Conservation (phyloP, 2,888 invertebrate genomes). For the Scaeva pyrastri region DNA sequence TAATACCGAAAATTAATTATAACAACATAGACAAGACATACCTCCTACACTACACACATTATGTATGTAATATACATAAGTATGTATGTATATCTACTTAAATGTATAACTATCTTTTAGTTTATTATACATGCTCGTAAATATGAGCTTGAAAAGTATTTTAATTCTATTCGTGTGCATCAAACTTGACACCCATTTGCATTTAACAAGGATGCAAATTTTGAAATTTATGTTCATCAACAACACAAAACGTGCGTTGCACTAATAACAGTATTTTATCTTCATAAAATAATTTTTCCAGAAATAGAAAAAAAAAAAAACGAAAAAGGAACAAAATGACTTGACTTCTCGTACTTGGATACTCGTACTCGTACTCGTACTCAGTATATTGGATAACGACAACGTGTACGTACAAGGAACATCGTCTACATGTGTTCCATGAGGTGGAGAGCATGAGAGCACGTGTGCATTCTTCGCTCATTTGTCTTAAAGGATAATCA, state of each 20-base stretch:
- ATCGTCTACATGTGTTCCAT: background rate
- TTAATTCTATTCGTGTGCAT: slow-evolving; percentile 17
- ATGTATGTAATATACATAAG: too few species aligned
- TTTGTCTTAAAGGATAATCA: slow-evolving; percentile 74
- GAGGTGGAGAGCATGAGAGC: slow-evolving; percentile 8
- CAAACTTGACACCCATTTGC: slow-evolving; percentile 66
- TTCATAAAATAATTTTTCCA: slow-evolving; percentile 63
- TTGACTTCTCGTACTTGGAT: slow-evolving; percentile 29
- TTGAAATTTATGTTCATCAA: slow-evolving; percentile 29
- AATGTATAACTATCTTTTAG: too few species aligned
- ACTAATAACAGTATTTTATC: slow-evolving; percentile 72
- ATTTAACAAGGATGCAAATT: slow-evolving; percentile 65
- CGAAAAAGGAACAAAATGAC: slow-evolving; percentile 13
- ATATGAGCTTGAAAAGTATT: slow-evolving; percentile 4
- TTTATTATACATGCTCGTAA: background rate
- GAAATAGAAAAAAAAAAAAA: background rate
- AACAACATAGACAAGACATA: too few species aligned
- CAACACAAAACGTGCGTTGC: slow-evolving; percentile 63
- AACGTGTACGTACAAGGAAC: background rate
- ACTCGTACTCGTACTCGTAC: background rate
- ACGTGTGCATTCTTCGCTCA: slow-evolving; percentile 66
- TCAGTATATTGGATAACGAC: slow-evolving; percentile 3
- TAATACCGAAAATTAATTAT: too few species aligned
- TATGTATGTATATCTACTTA: too few species aligned
- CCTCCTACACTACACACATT: too few species aligned